These are phyloP conservation scores for Galago senegalensis DNA, from an alignment of 2,797 vertebrate genomes.

Conservation along the genomic window DNA sequence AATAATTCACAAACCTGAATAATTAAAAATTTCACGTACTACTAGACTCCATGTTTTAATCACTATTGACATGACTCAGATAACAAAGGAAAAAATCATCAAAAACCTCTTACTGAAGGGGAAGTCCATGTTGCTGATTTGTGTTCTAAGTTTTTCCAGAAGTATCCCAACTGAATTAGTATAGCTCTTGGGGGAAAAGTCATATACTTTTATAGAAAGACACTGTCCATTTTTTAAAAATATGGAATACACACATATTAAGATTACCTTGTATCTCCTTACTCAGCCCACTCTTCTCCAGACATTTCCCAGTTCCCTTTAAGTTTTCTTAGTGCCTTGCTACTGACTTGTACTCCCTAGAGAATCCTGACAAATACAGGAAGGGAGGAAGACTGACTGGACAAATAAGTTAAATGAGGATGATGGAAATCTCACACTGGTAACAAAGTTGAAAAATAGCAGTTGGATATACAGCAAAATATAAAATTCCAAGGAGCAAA, in stretches of 20 bases:
- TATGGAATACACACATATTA: neutral
- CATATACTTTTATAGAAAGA: neutral
- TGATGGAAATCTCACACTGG: neutral
- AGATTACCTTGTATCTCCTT: neutral
- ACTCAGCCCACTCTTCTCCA: neutral
- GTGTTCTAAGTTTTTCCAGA: neutral
- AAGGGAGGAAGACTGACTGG: neutral
- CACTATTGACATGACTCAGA: slow-evolving; percentile 24
- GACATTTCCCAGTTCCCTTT: neutral
- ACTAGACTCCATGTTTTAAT: slow-evolving; percentile 32
- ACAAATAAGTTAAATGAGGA: neutral
- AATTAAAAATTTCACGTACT: slow-evolving; percentile 50
- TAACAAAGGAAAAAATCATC: slow-evolving; percentile 43
- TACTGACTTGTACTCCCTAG: neutral
- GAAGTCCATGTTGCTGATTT: slow-evolving; percentile 22
- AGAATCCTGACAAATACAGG: neutral
- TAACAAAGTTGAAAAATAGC: neutral
- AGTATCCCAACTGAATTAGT: neutral
- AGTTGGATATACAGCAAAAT: neutral
- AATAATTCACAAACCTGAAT: slow-evolving; percentile 58
- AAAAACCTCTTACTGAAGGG: slow-evolving; percentile 30
- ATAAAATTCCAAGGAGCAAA: neutral
- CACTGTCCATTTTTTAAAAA: neutral
- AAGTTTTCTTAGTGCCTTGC: neutral
- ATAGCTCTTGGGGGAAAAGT: neutral